phyloP scores from a whole-genome alignment of 2,113 vertebrate species.

The Gnathonemus echidnorhynchus region DNA sequence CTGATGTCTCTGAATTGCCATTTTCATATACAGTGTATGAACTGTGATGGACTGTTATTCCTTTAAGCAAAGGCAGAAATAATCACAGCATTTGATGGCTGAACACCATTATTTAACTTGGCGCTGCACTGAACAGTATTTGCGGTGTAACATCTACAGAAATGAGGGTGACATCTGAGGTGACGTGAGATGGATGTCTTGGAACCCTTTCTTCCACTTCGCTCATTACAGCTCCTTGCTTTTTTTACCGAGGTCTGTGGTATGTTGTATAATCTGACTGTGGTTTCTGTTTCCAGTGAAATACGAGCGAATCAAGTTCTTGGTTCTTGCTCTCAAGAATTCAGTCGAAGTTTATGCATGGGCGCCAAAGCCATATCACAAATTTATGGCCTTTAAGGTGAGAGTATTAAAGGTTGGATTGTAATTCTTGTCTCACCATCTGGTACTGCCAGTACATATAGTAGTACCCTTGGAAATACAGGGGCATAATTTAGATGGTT shows the following conservation, averaged over 20 bases:
- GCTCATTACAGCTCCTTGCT: neutral
- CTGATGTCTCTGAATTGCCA: neutral
- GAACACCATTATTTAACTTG: neutral
- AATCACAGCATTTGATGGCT: neutral
- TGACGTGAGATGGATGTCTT: neutral
- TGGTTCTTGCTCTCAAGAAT: constrained; percentile 96
- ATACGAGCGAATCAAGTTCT: constrained; percentile 97
- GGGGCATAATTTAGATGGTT: neutral
- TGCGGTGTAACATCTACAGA: neutral
- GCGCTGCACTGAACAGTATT: neutral
- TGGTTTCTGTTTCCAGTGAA: constrained; percentile 72
- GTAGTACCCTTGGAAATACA: neutral
- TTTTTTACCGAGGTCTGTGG: neutral
- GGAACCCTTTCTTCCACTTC: neutral
- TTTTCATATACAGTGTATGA: neutral
- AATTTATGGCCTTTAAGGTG: constrained; percentile 99
- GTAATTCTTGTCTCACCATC: neutral
- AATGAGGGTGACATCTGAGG: neutral
- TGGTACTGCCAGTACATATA: neutral
- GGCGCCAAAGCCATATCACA: constrained; percentile 99
- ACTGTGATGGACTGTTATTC: neutral
- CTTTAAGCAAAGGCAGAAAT: neutral
- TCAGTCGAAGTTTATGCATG: constrained; percentile 98
- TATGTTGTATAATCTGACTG: neutral
- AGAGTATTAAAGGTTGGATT: constrained; percentile 25